phyloP scores from a whole-genome alignment of 2,888 invertebrate genomes.

The Conops quadrifasciatus region DNA sequence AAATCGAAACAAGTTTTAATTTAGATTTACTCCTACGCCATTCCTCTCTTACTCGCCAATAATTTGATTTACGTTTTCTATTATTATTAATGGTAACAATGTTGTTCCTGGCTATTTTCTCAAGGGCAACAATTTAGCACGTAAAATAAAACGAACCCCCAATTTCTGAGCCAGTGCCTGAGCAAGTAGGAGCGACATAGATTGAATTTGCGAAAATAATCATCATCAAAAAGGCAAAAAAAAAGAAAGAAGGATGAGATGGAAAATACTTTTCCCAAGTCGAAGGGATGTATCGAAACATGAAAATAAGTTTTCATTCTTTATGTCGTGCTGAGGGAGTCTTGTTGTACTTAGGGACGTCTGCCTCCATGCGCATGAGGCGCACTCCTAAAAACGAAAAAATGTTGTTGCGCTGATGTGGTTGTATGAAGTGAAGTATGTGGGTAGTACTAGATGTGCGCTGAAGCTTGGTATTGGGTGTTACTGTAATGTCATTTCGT shows the following conservation, averaged over 20 bases:
- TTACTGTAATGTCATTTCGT: background rate
- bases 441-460: too few relatives aligned
- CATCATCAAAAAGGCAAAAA: constrained; percentile 18
- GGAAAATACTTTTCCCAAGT: constrained; percentile 1
- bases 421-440: too few relatives aligned
- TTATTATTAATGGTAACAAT: background rate
- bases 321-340: too few relatives aligned
- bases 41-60: background rate
- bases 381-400: too few relatives aligned
- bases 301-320: constrained; percentile 9
- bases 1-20: too few relatives aligned
- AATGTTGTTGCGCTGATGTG: too few relatives aligned
- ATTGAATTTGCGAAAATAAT: constrained; percentile 11
- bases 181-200: background rate
- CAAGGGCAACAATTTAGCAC: constrained; percentile 16
- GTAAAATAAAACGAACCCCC: background rate
- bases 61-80: constrained; percentile 17
- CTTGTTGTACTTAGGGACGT: too few relatives aligned
- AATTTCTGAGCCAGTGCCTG: background rate
- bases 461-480: background rate
- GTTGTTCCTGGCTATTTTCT: constrained; percentile 4
- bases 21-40: too few relatives aligned
- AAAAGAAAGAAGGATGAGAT: background rate
- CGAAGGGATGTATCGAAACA: background rate
- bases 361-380: too few relatives aligned